These are phyloP conservation scores for Acanthurus leucopareius DNA, from an alignment of 2,797 vertebrate species.

Conservation along the genomic window DNA sequence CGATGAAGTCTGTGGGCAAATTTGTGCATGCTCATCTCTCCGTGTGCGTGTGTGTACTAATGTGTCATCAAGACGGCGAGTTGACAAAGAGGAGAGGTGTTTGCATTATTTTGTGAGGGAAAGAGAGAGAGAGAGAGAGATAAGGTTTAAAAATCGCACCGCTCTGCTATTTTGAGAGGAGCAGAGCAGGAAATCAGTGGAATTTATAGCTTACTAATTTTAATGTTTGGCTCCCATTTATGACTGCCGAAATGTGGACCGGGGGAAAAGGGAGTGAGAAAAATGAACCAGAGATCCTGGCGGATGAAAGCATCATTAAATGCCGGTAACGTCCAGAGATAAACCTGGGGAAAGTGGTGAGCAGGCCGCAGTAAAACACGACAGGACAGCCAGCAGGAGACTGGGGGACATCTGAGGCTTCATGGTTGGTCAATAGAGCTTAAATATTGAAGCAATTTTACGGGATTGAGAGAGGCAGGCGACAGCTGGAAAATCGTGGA, in stretches of 20 bases:
- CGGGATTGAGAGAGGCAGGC: constrained; percentile 43
- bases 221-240: constrained; percentile 69
- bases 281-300: constrained; percentile 62
- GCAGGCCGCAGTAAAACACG: constrained; percentile 67
- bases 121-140: constrained; percentile 7
- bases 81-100: constrained; percentile 10
- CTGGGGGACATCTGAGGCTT: constrained; percentile 46
- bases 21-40: not conserved
- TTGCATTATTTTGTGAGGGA: constrained; percentile 20
- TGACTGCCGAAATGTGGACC: constrained; percentile 45
- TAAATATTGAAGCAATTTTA: constrained; percentile 53
- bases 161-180: constrained; percentile 59
- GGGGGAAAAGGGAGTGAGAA: constrained; percentile 47
- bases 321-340: constrained; percentile 62
- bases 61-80: constrained; percentile 30
- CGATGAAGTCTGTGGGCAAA: constrained; percentile 33
- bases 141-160: constrained; percentile 36
- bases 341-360: constrained; percentile 59
- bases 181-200: constrained; percentile 44
- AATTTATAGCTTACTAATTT: constrained; percentile 76
- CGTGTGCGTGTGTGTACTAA: constrained; percentile 15
- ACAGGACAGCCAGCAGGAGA: constrained; percentile 69
- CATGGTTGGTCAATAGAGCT: constrained; percentile 69
- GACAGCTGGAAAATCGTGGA: constrained; percentile 19
- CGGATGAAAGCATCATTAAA: constrained; percentile 73